Evolutionary conservation across 2,888 invertebrate species (phyloP), one percentile per base, ranked within the genome.

Genomic region (Acanthoscelides obtectus): DNA sequence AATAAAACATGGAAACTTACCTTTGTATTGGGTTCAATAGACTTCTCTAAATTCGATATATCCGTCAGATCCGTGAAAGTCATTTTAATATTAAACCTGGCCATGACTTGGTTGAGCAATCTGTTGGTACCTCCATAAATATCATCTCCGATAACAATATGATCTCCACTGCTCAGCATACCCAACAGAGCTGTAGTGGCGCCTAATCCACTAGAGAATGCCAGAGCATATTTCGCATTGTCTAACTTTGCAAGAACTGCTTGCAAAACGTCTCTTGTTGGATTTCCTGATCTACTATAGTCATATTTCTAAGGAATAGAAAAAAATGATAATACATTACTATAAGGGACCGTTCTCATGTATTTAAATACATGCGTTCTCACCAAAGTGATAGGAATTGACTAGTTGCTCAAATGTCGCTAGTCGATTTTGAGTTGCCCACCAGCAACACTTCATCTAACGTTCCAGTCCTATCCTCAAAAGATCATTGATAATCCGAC

Each of bases 111-210:
- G 85, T 87, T 87, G 75, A 90, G 87, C 66, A 92, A 82, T 78
- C 97, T 89, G 81, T 94, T 94, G 0, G 96, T 96, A 22, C 98
- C 99, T 70, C 99, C 99, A 82, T 99, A 99, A 2, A 98, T 89
- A 85, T 99, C 99, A 84, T 98, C 96, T 73, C 94, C 92, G 80
- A 93, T 91, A 66, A 99, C 85, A 17, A 99, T 88, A 82, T 99
- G 97, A 83, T 99, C 99, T 0, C 98, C 99, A 73, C 87, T 80
- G 76, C 89, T 90, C 8, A 99, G 87, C 78, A 97, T 86, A 64
- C 93, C 90, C 6, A 91, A 86, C 17, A 98, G 84, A 2, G 92
- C 90, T 0, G 94, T 92, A 0, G 92, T 92, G 0, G 96, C 93
- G 19, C 96, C 98, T 68, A 99, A 87, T 0, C 99, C 99, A 5